Evolutionary conservation across 2,797 vertebrate species (phyloP), one percentile per base, ranked within the genome.

Genomic region (Lacerta bilineata): DNA sequence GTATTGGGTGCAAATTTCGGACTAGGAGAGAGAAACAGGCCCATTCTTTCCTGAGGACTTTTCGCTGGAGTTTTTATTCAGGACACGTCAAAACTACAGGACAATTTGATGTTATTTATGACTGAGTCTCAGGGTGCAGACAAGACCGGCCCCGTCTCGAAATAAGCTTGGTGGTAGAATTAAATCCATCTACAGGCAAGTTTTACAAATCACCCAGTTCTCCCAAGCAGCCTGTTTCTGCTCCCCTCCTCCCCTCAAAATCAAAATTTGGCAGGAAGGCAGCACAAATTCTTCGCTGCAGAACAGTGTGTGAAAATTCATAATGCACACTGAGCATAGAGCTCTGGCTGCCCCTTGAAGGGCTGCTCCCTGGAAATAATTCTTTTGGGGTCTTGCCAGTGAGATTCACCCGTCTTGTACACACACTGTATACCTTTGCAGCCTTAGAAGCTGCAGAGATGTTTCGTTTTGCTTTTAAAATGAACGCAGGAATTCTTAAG

Each of bases 81-180:
- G 80, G 59, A 76, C 83, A 84, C 23, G 20, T 84, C 68, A 84
- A 80, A 80, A 66, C 29, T 20, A 66, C 39, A 46, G 55, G 83
- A 74, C 46, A 59, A 88, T 80, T 79, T 74, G 68, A 71, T 36
- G 36, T 74, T 88, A 84, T 80, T 85, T 89, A 80, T 64, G 83
- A 80, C 29, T 50, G 66, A 50, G 83, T 80, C 59, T 85, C 83
- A 36, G 15, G 72, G 86, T 11, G 55, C 77, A 23, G 77, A 64
- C 88, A 55, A 66, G 20, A 66, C 83, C 27, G 13, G 8, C 43
- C 39, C 27, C 2, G 4, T 27, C 55, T 82, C 50, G 64, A 36
- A 83, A 64, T 29, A 43, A 33, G 10, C 23, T 41, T 36, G 50
- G 55, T 41, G 8, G 55, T 55, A 43, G 55, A 68, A 39, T 80